Base-by-base conservation (phyloP, 2,888 invertebrate species). In the Lordiphosa andalusiaca region DNA sequence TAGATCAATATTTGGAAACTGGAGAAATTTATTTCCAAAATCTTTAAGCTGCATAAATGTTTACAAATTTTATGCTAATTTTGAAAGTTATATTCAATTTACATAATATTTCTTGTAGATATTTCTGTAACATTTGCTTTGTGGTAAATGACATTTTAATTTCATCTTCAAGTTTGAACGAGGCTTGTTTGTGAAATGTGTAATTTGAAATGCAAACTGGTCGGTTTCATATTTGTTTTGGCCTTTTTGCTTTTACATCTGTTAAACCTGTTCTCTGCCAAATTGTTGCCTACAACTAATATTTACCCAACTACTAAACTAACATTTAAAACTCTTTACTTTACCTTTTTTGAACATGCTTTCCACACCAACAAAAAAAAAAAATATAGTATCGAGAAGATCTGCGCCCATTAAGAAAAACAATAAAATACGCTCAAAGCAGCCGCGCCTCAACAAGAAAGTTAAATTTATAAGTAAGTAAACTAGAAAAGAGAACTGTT, bases 401-500 rank as follows among this genome's bases (percentile, higher is more conserved):
- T 91, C 93, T 89, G 93, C 92, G 88, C 94, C 92, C 63, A 93
- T 93, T 88, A 95, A 95, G 92, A 96, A 96, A 91, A 93, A 94
- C 69, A 93, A 93, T 91, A 95, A 95, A 89, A 93, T 93, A 69
- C 91, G 95, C 88, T 94, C 95, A 84, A 95, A 95, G 91, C 95
- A 96, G 90, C 95, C 95, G 70, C 85, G 89, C 69, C 75, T 88
- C 68, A 89, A 88, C 73, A 96, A 95, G 92, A 95, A 95, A 92
- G 95, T 95, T 69, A 95, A 95, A 91, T 95, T 96, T 89, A 95
- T 95, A 91, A 95, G 96, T 96, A 92, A 96, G 95, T 95, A 91
- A 35, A 37, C 3, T 16, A 16, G 16, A 16, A n/a, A n/a, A n/a
- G n/a, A n/a, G n/a, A n/a, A n/a, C n/a, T n/a, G n/a, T n/a, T n/a